These are phyloP conservation scores for Uromys caudimaculatus DNA, from an alignment of 2,797 vertebrate species.

Conservation along the genomic window DNA sequence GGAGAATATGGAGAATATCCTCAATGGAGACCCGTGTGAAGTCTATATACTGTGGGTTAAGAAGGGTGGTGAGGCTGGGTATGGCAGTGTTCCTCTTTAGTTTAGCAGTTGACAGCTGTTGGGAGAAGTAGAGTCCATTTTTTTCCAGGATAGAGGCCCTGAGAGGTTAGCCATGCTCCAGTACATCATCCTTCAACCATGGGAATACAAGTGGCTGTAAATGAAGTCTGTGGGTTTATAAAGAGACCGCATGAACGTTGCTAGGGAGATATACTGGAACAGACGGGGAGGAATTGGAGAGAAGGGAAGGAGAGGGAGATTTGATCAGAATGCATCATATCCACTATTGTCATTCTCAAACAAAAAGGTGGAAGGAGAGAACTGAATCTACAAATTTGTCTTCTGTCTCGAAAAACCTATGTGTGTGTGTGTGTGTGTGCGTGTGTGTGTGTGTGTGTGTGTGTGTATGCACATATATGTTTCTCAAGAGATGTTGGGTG, in stretches of 20 bases:
- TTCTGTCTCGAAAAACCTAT: too few species aligned
- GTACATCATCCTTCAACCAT: neutral
- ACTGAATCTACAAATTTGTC: neutral
- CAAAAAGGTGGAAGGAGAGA: neutral
- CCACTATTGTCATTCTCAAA: neutral
- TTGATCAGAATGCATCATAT: neutral
- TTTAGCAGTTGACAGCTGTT: neutral
- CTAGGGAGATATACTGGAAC: neutral
- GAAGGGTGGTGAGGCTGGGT: neutral
- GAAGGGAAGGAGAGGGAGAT: neutral
- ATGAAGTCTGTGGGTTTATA: neutral
- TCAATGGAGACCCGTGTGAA: neutral
- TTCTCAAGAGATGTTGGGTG: constrained; percentile 15
- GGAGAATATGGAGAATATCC: neutral
- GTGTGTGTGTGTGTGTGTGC: too few species aligned
- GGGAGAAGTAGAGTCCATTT: neutral
- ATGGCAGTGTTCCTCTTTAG: neutral
- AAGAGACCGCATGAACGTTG: too few species aligned
- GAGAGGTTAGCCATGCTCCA: neutral
- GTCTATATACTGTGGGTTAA: neutral
- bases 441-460: too few species aligned
- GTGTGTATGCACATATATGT: neutral
- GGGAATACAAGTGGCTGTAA: neutral
- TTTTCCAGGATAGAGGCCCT: neutral
- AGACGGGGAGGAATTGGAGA: neutral